Percentiles rank a stretch among this genome's conserved stretches.
Conservation (phyloP, 2,113 vertebrate genomes). For the Limanda limanda region DNA sequence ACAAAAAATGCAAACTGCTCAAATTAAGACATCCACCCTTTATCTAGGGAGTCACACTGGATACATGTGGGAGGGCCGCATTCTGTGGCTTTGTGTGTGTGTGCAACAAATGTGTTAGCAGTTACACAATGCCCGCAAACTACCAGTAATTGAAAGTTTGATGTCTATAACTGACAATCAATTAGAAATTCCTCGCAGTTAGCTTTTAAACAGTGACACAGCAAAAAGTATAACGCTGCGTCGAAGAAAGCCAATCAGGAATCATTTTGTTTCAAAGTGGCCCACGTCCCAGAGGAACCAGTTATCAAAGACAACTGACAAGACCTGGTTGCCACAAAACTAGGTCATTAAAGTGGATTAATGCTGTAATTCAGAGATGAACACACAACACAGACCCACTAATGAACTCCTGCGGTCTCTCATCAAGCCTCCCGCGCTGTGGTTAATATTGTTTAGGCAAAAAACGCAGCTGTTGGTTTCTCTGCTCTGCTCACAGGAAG, state of each 20-base stretch:
- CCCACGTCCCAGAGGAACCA: constrained; percentile 66
- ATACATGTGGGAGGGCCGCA: neutral
- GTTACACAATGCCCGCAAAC: neutral
- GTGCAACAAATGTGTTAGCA: neutral
- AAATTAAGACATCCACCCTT: neutral
- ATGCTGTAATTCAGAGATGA: constrained; percentile 70
- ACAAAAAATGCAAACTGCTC: neutral
- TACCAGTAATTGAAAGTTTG: constrained; percentile 11
- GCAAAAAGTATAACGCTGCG: constrained; percentile 8
- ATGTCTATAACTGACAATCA: constrained; percentile 3
- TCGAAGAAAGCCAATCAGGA: constrained; percentile 64
- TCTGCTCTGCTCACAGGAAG: neutral
- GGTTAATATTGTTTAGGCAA: constrained; percentile 45
- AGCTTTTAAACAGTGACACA: constrained; percentile 46
- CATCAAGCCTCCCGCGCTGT: constrained; percentile 42
- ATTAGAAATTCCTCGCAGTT: neutral
- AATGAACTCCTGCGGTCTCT: constrained; percentile 51
- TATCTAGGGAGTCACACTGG: neutral
- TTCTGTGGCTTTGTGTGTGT: neutral
- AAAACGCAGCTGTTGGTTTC: constrained; percentile 11
- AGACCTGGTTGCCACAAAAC: constrained; percentile 68
- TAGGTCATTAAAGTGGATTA: constrained; percentile 78
- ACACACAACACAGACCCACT: constrained; percentile 56
- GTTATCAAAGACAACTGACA: constrained; percentile 70
- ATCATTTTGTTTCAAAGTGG: constrained; percentile 72